phyloP scores from a whole-genome alignment of 2,888 invertebrate genomes.

The Galerucella nymphaeae region DNA sequence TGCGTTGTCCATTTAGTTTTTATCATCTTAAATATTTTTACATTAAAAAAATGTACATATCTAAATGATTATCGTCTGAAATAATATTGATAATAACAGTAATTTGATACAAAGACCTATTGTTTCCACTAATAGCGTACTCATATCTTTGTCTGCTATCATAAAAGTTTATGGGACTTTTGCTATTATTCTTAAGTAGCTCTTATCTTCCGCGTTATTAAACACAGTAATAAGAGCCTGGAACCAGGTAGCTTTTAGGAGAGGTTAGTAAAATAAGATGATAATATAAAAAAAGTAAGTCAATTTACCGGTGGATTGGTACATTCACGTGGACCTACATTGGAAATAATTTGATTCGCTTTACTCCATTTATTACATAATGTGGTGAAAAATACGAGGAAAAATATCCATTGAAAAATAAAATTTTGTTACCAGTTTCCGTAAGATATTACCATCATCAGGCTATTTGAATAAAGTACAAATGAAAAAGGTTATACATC shows the following conservation, averaged over 20 bases:
- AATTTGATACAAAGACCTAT: slow-evolving; percentile 29
- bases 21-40: not conserved
- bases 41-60: not conserved
- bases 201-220: slow-evolving; percentile 41
- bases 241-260: slow-evolving; percentile 34
- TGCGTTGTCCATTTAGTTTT: no score
- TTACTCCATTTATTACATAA: not conserved
- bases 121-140: slow-evolving; percentile 21
- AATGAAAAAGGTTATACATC: no score
- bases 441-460: no score
- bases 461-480: no score
- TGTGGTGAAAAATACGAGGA: not conserved
- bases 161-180: slow-evolving; percentile 38
- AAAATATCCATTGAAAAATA: no score
- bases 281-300: slow-evolving; percentile 23
- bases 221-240: slow-evolving; percentile 39
- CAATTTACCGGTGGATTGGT: slow-evolving; percentile 23
- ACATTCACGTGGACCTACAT: not conserved
- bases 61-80: slow-evolving; percentile 18
- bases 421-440: no score
- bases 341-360: slow-evolving; percentile 13
- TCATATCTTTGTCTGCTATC: slow-evolving; percentile 35
- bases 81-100: slow-evolving; percentile 27
- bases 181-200: slow-evolving; percentile 37
- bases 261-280: slow-evolving; percentile 23